A percentile compares a stretch with the other conserved stretches of the same genome.
Evolutionary conservation across 2,113 vertebrate genomes (phyloP).

Genomic region (Circaetus gallicus): DNA sequence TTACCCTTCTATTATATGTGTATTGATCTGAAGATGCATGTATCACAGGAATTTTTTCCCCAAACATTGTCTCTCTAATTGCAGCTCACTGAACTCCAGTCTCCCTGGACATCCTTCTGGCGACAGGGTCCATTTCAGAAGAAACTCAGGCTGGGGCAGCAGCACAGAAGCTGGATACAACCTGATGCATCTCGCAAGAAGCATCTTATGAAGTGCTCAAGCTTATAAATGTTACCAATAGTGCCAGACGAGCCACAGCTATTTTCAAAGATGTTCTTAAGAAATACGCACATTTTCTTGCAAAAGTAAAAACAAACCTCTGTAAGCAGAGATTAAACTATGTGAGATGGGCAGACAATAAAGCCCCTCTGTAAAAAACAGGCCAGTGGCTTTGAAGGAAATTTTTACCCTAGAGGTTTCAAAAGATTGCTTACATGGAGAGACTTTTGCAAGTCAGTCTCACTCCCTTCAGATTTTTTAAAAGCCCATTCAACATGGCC

Average conservation of each 20-base stretch:
- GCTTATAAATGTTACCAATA: too few species aligned
- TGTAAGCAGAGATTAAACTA: not conserved
- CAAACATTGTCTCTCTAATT: not conserved
- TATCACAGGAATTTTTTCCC: not conserved
- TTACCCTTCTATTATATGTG: not conserved
- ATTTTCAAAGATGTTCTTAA: not conserved
- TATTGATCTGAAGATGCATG: not conserved
- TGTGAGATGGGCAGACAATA: not conserved
- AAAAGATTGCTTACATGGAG: not conserved
- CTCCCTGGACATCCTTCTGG: not conserved
- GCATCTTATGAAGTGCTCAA: not conserved
- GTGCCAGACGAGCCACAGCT: not conserved
- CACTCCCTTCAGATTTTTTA: not conserved
- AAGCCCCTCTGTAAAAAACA: not conserved
- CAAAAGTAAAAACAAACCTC: not conserved
- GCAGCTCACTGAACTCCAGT: not conserved
- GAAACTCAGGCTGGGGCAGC: not conserved
- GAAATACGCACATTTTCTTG: not conserved
- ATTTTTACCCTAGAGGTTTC: not conserved
- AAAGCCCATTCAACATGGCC: not conserved
- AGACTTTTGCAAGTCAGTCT: not conserved
- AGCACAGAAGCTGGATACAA: not conserved
- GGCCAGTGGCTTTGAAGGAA: not conserved
- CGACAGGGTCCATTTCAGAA: not conserved
- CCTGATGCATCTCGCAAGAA: not conserved